Evolutionary conservation across 30 jellyfish, hydroid and myxozoan genomes (phyloP), one percentile per base, ranked within the genome.

Genomic region (Hydra vulgaris): DNA sequence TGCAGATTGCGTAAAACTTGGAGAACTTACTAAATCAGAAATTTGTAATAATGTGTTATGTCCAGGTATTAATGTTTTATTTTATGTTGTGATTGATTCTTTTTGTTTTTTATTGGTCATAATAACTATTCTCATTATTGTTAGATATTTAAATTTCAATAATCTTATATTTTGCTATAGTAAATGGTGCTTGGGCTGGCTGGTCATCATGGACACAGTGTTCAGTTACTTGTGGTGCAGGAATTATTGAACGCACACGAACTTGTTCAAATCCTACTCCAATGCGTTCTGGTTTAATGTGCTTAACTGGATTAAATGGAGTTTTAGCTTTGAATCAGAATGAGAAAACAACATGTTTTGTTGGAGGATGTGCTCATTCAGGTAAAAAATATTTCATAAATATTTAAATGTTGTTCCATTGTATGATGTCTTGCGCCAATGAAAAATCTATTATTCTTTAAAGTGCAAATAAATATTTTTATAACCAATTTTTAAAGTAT

Each of bases 131-230:
- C n/a, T n/a, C n/a, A n/a, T n/a, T n/a, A n/a, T n/a, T n/a, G n/a
- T 3, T 3, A 40, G 8, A 40, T 5, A 3, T 3, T 40, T 40
- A 3, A 3, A 40, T 40, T 40, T 12, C 61, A 3, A 3, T 5
- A 5, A 3, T 40, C 61, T 40, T 40, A 3, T 40, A 3, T 3
- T 40, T 70, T 70, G 5, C 4, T 21, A 19, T 0, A 75, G 83
- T 75, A 25, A 26, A 75, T 75, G 83, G 83, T 20, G 55, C 20
- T 53, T 78, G 85, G 85, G 85, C 92, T 71, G 95, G 79, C 25
- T 92, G 98, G 98, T 71, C 96, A 40, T 77, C 53, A 71, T 92
- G 98, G 98, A 73, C 98, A 23, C 77, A 75, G 73, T 92, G 98
- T 73, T 70, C 98, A 7, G 91, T 86, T n/a, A 77, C 95, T 74